Evolutionary conservation across 2,888 invertebrate genomes (phyloP).

Genomic region (Drosophila parthenogenetica): DNA sequence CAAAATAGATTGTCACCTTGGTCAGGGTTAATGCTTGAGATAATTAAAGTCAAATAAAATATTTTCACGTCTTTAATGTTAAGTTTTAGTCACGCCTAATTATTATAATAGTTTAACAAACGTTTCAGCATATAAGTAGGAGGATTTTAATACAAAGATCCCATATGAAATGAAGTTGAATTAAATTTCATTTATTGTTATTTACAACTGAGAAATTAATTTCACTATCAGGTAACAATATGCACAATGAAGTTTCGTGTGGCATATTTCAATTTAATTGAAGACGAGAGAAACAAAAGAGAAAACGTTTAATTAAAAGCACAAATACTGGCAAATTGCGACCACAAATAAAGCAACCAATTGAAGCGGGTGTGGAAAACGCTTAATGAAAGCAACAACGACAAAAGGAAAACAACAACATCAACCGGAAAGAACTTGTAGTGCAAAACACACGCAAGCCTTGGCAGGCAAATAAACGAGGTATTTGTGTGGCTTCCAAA

Average conservation of each 20-base stretch:
- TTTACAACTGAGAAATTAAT: conserved; percentile 12
- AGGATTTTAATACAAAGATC: too few species aligned
- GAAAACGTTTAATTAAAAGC: conserved; percentile 76
- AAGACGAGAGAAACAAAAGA: conserved; percentile 10
- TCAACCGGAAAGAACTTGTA: conserved; percentile 35
- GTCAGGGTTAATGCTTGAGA: background rate
- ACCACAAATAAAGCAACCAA: conserved; percentile 79
- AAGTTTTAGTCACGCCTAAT: background rate
- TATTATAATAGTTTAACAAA: background rate
- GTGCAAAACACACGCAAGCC: conserved; percentile 46
- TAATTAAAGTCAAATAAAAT: background rate
- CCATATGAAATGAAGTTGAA: too few species aligned
- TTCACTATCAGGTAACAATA: conserved; percentile 34
- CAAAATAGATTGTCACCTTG: conserved; percentile 4
- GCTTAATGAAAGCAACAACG: conserved; percentile 53
- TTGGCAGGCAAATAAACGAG: conserved; percentile 71
- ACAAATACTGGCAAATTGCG: conserved; percentile 61
- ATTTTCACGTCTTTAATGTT: background rate
- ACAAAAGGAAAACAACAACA: conserved; percentile 12
- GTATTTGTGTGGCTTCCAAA: conserved; percentile 72
- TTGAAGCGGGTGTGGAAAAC: conserved; percentile 62
- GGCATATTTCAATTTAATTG: conserved; percentile 44
- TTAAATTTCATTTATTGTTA: conserved; percentile 22
- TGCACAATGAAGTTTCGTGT: conserved; percentile 28
- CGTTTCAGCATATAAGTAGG: too few species aligned